phyloP scores from a whole-genome alignment of 2,888 invertebrate genomes.

The Strigamia transsilvanica region DNA sequence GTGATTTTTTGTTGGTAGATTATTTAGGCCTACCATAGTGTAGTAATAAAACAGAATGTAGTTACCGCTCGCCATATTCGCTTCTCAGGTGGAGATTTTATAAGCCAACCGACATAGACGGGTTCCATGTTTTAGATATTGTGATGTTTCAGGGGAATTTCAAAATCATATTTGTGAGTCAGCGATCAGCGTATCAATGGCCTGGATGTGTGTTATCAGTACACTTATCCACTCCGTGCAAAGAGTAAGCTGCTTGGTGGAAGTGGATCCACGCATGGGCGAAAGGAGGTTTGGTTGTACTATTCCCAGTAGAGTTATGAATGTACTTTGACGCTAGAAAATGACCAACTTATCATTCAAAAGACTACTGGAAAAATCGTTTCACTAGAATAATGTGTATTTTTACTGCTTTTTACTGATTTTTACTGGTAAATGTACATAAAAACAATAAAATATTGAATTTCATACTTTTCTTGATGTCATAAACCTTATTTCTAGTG shows the following conservation, averaged over 20 bases:
- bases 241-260: background rate
- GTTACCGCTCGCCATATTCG: conserved; percentile 91
- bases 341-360: too few species aligned
- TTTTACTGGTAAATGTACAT: too few species aligned
- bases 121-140: conserved; percentile 64
- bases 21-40: background rate
- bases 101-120: conserved; percentile 91
- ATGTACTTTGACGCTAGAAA: background rate
- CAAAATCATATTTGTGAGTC: background rate
- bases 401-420: too few species aligned
- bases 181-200: background rate
- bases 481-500: too few species aligned
- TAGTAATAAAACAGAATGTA: conserved; percentile 59
- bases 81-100: conserved; percentile 93
- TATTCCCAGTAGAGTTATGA: background rate
- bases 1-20: background rate
- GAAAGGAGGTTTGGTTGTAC: background rate
- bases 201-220: background rate
- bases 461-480: too few species aligned
- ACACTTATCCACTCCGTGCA: background rate
- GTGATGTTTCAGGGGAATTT: background rate
- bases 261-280: background rate
- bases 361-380: too few species aligned
- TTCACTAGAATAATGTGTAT: too few species aligned
- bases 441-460: too few species aligned